Evolutionary conservation across 2,113 vertebrate genomes (phyloP).

Genomic region (Leptobrachium ailaonicum): DNA sequence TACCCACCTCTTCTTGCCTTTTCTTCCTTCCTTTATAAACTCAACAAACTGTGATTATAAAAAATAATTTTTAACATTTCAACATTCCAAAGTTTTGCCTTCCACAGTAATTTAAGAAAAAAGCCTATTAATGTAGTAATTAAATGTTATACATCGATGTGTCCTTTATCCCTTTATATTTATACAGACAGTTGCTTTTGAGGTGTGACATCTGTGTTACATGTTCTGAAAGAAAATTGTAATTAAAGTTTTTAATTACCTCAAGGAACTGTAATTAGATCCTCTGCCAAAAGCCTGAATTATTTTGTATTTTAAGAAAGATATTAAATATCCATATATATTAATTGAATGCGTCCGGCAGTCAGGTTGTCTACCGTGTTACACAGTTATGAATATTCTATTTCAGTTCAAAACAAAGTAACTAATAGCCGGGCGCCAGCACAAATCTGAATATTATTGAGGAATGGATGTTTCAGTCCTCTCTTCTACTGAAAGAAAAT

Average conservation of each 20-base stretch:
- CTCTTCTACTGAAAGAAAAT: no score
- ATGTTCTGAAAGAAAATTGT: not conserved
- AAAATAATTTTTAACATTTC: no score
- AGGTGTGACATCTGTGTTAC: not conserved
- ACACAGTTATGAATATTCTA: not conserved
- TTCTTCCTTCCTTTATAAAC: no score
- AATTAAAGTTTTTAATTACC: slow-evolving; percentile 5
- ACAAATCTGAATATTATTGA: no score
- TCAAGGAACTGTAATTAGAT: not conserved
- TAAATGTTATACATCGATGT: not conserved
- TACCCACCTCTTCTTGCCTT: no score
- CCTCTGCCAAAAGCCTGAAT: not conserved
- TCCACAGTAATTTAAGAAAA: no score
- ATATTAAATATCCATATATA: not conserved
- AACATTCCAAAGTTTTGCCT: no score
- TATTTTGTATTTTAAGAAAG: not conserved
- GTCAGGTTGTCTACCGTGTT: not conserved
- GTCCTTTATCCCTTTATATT: not conserved
- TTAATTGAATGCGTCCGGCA: not conserved
- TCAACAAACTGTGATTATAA: no score
- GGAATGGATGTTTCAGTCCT: no score
- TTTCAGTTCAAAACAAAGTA: not conserved
- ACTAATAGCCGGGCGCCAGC: no score
- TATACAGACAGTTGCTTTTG: not conserved
- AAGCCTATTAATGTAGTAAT: not conserved